Evolutionary conservation across 2,797 vertebrate species (phyloP).

Genomic region (Crenichthys baileyi): DNA sequence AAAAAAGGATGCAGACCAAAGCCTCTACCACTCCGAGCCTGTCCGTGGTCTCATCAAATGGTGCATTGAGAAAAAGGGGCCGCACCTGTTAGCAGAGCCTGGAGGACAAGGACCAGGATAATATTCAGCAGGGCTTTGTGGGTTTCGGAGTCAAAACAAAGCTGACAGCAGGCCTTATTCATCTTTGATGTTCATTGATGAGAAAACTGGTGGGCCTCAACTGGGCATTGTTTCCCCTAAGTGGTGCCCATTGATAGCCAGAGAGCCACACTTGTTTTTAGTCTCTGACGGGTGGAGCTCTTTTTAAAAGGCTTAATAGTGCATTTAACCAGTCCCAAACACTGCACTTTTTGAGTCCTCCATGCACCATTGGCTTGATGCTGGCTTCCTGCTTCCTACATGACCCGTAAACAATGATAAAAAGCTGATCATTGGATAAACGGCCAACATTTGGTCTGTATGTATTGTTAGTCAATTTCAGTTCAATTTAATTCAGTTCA

Average conservation of each 20-base stretch:
- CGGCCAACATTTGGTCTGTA: slow-evolving; percentile 62
- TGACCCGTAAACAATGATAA: slow-evolving; percentile 78
- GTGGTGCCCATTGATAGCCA: slow-evolving; percentile 80
- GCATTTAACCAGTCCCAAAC: slow-evolving; percentile 81
- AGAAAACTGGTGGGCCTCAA: slow-evolving; percentile 82
- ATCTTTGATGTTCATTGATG: slow-evolving; percentile 83
- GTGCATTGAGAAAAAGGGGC: slow-evolving; percentile 73
- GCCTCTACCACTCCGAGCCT: slow-evolving; percentile 49
- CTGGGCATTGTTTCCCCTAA: slow-evolving; percentile 82
- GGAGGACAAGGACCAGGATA: slow-evolving; percentile 69
- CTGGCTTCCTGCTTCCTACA: slow-evolving; percentile 70
- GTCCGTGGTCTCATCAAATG: slow-evolving; percentile 70
- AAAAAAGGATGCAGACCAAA: slow-evolving; percentile 74
- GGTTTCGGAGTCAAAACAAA: slow-evolving; percentile 80
- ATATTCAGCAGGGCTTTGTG: slow-evolving; percentile 77
- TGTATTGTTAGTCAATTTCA: slow-evolving; percentile 32
- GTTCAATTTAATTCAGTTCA: background rate
- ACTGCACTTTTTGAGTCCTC: slow-evolving; percentile 65
- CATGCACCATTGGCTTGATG: slow-evolving; percentile 63
- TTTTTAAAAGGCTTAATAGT: slow-evolving; percentile 84
- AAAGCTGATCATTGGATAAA: slow-evolving; percentile 74
- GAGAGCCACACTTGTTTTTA: slow-evolving; percentile 83
- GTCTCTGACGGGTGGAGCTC: slow-evolving; percentile 77
- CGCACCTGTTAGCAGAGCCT: slow-evolving; percentile 78
- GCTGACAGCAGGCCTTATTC: slow-evolving; percentile 80